A percentile compares a stretch with the other conserved stretches of the same genome.
These are phyloP conservation scores for Serranus cabrilla DNA, from an alignment of 2,797 vertebrate genomes.

Conservation along the genomic window DNA sequence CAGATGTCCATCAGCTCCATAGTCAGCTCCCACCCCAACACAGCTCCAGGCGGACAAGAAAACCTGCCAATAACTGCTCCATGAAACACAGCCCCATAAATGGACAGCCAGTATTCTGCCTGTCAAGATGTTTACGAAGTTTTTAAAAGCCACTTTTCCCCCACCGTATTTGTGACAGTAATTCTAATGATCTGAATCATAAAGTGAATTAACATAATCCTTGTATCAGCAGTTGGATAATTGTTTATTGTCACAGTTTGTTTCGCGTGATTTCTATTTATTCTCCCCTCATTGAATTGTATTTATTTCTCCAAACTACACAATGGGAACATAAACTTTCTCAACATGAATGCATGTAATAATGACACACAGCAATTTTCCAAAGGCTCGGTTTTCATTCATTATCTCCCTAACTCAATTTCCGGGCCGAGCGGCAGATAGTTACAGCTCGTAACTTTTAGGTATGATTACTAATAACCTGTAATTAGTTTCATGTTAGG, in stretches of 20 bases:
- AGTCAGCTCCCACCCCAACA: constrained; percentile 31
- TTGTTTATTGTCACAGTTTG: constrained; percentile 30
- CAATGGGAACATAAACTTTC: constrained; percentile 20
- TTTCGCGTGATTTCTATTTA: constrained; percentile 37
- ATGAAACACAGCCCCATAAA: constrained; percentile 50
- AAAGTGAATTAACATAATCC: not conserved
- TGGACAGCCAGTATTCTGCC: constrained; percentile 27
- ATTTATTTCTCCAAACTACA: constrained; percentile 30
- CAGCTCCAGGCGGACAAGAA: constrained; percentile 49
- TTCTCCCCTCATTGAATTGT: not conserved
- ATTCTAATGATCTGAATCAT: constrained; percentile 22
- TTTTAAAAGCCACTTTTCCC: constrained; percentile 21
- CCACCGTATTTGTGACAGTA: not conserved
- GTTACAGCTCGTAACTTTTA: constrained; percentile 73
- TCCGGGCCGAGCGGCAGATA: constrained; percentile 60
- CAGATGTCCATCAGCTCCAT: constrained; percentile 75
- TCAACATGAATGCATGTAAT: constrained; percentile 25
- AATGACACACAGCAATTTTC: constrained; percentile 36
- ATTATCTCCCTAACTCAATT: constrained; percentile 68
- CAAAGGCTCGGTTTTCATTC: constrained; percentile 48
- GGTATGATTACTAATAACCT: constrained; percentile 78
- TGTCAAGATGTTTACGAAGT: constrained; percentile 30
- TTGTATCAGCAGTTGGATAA: constrained; percentile 32
- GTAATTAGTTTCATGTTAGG: constrained; percentile 66
- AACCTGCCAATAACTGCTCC: constrained; percentile 37